These are phyloP conservation scores for Prunella fulvescens DNA, from an alignment of 2,113 vertebrate species.

Conservation along the genomic window DNA sequence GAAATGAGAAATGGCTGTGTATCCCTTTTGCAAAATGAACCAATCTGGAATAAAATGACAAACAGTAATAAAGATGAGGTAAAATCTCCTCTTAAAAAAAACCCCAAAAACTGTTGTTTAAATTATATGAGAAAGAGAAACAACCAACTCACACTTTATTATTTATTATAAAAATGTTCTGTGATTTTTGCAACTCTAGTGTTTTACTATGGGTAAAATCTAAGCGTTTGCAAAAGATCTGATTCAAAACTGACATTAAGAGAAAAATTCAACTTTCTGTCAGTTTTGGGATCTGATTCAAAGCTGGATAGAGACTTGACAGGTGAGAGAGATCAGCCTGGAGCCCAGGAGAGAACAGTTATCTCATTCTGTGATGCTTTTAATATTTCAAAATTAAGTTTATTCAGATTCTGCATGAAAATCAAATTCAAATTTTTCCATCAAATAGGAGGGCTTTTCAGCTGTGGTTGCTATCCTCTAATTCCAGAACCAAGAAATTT, in stretches of 20 bases:
- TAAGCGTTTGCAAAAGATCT: background rate
- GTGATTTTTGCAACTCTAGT: background rate
- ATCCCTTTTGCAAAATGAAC: background rate
- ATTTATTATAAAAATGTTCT: background rate
- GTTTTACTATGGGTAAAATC: background rate
- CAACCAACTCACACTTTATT: rapidly evolving
- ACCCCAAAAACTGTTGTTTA: no score
- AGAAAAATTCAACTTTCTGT: background rate
- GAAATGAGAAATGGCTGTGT: background rate
- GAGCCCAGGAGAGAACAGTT: background rate
- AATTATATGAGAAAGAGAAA: background rate
- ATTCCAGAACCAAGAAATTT: background rate
- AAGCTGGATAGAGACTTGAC: background rate
- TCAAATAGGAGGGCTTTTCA: background rate
- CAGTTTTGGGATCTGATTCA: background rate
- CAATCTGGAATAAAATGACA: background rate
- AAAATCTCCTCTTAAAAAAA: background rate
- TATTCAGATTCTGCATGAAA: background rate
- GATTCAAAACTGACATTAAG: background rate
- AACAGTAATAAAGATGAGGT: background rate
- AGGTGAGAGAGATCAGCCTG: background rate
- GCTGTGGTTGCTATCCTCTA: background rate
- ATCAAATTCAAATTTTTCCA: background rate
- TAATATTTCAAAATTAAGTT: background rate
- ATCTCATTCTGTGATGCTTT: background rate